Evolutionary conservation across 2,797 vertebrate genomes (phyloP).

Genomic region (Cyprinodon diabolis): DNA sequence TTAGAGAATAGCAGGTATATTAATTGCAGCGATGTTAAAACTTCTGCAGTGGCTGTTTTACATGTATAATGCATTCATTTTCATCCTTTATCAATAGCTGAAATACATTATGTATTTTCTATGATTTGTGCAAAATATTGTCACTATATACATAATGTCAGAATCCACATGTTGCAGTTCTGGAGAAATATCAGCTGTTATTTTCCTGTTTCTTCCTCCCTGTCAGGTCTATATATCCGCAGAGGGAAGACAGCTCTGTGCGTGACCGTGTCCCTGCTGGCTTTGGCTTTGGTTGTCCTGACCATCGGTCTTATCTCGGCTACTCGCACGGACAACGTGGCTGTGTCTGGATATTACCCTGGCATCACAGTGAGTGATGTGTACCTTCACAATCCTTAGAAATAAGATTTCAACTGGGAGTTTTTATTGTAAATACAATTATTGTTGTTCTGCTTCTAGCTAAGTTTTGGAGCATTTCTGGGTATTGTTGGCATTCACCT

Average conservation of each 20-base stretch:
- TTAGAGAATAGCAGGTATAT: not conserved
- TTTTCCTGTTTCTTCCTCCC: not conserved
- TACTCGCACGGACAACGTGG: conserved; percentile 91
- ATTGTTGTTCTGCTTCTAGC: conserved; percentile 70
- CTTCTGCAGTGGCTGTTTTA: not conserved
- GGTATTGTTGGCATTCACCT: conserved; percentile 91
- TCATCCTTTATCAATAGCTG: not conserved
- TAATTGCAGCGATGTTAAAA: not conserved
- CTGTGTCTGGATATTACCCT: conserved; percentile 91
- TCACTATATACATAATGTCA: not conserved
- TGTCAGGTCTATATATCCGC: conserved; percentile 82
- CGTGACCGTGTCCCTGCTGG: conserved; percentile 85
- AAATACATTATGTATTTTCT: not conserved
- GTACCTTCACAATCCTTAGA: not conserved
- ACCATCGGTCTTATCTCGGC: conserved; percentile 88
- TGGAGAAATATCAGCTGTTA: too few relatives aligned
- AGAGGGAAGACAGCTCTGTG: conserved; percentile 87
- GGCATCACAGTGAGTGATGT: conserved; percentile 90
- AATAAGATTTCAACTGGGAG: not conserved
- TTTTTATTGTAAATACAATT: not conserved
- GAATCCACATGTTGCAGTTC: not conserved
- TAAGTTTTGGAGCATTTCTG: conserved; percentile 95
- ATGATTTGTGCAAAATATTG: not conserved
- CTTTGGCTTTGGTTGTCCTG: conserved; percentile 85
- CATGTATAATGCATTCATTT: not conserved